These are phyloP conservation scores for Argyresthia albistria DNA, from an alignment of 2,888 invertebrate genomes.

Conservation along the genomic window DNA sequence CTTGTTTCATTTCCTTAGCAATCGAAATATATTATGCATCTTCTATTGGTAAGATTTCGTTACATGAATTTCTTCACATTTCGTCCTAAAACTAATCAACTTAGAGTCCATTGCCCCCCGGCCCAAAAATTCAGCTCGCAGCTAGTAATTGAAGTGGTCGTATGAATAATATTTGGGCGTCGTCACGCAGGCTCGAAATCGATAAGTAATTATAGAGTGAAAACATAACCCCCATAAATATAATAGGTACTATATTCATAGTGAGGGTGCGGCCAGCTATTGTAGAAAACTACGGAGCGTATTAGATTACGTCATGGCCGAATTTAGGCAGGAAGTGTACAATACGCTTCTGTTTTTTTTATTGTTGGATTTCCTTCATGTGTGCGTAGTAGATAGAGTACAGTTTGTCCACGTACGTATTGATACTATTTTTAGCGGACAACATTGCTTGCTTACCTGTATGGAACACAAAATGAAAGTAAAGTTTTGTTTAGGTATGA, in stretches of 20 bases:
- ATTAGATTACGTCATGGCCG: conserved; percentile 28
- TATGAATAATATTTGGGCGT: conserved; percentile 67
- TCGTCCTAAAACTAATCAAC: neutral
- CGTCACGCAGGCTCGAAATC: conserved; percentile 52
- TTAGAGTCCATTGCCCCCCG: conserved; percentile 2
- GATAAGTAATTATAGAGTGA: conserved; percentile 69
- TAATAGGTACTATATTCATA: conserved; percentile 37
- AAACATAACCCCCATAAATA: conserved; percentile 62
- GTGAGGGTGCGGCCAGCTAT: conserved; percentile 57
- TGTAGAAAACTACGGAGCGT: conserved; percentile 23
- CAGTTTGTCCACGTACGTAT: no score
- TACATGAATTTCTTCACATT: no score
- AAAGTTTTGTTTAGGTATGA: no score
- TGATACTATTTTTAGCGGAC: no score
- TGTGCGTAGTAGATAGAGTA: neutral
- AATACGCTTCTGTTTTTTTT: neutral
- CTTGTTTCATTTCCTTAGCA: no score
- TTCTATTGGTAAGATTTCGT: no score
- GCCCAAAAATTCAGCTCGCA: conserved; percentile 12
- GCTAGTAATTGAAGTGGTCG: conserved; percentile 54
- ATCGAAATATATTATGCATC: no score
- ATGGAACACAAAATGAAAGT: no score
- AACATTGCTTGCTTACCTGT: no score
- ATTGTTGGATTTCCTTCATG: neutral
- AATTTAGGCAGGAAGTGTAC: conserved; percentile 4